Evolutionary conservation across 2,113 vertebrate species (phyloP).

Genomic region (Macaca nemestrina): DNA sequence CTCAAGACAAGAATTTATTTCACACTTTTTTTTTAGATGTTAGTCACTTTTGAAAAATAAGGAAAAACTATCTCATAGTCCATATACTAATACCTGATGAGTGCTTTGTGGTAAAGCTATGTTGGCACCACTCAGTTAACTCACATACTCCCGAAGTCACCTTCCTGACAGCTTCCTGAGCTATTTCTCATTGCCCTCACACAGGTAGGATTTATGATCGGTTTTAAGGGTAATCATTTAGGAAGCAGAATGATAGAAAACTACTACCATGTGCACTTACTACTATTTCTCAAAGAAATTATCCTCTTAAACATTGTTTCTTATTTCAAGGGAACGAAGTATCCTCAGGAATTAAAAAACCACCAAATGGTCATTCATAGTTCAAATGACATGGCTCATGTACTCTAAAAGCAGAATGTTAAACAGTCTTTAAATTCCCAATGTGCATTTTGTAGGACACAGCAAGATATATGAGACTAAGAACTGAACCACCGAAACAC

Average conservation of each 20-base stretch:
- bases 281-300: constrained; percentile 55
- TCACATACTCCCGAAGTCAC: not conserved
- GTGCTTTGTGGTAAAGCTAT: not conserved
- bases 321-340: constrained; percentile 36
- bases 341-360: constrained; percentile 34
- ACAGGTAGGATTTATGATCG: not conserved
- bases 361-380: constrained; percentile 46
- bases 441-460: constrained; percentile 8
- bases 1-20: constrained; percentile 40
- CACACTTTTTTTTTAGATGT: constrained; percentile 8
- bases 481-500: not conserved
- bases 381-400: constrained; percentile 1
- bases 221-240: constrained; percentile 32
- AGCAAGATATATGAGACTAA: not conserved
- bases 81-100: not conserved
- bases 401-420: constrained; percentile 33
- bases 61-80: not conserved
- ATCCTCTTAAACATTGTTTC: constrained; percentile 36
- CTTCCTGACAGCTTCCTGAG: not conserved
- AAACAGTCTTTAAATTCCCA: constrained; percentile 27
- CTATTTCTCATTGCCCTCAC: not conserved
- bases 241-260: constrained; percentile 51
- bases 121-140: not conserved
- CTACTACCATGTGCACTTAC: not conserved
- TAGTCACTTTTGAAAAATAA: constrained; percentile 37